These are phyloP conservation scores for Bovichtus variegatus DNA, from an alignment of 2,797 vertebrate species.

Conservation along the genomic window DNA sequence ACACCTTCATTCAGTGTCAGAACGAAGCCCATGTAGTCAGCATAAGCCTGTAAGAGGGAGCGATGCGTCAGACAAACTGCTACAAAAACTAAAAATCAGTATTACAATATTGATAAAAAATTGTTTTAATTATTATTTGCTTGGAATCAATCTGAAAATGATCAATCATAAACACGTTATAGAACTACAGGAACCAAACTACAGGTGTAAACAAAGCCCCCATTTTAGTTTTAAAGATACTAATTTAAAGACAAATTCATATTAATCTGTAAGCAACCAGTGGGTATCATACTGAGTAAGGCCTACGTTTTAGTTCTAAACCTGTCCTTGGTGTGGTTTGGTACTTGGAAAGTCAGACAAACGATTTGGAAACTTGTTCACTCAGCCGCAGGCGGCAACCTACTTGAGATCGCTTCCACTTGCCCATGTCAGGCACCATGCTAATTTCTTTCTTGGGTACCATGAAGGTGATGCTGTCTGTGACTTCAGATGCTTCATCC, in stretches of 20 bases:
- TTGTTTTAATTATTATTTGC: background rate
- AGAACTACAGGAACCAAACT: background rate
- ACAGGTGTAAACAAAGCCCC: background rate
- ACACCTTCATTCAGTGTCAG: slow-evolving; percentile 94
- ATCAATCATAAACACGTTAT: background rate
- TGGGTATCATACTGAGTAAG: background rate
- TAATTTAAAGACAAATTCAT: background rate
- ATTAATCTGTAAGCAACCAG: background rate
- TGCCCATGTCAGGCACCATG: slow-evolving; percentile 94
- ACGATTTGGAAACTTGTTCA: background rate
- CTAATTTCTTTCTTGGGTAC: slow-evolving; percentile 96
- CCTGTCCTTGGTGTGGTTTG: background rate
- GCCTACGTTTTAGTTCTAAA: background rate
- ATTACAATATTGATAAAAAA: background rate
- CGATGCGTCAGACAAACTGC: background rate
- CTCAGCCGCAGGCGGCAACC: slow-evolving; percentile 6
- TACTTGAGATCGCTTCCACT: slow-evolving; percentile 95
- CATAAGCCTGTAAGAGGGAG: slow-evolving; percentile 87
- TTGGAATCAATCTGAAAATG: background rate
- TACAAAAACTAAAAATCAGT: background rate
- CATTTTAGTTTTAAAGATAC: background rate
- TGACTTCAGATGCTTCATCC: slow-evolving; percentile 77
- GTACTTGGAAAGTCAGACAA: no score
- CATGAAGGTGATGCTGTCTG: slow-evolving; percentile 84
- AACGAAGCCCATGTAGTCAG: slow-evolving; percentile 96